Base-by-base conservation (phyloP, 2,888 invertebrate species). In the Ctenicera cuprea region DNA sequence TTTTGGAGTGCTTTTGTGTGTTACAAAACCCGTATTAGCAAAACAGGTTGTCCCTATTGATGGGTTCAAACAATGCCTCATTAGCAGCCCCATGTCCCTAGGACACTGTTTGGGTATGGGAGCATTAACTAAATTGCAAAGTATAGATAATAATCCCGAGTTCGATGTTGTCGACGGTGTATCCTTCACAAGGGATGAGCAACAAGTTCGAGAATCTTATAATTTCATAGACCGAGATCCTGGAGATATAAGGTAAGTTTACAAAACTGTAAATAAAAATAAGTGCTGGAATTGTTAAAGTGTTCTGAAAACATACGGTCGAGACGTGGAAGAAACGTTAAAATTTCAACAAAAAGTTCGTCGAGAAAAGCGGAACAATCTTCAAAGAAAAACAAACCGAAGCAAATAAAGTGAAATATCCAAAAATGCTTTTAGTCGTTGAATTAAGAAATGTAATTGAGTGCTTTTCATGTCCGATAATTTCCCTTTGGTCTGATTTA, bases 141-240 rank as follows among this genome's bases (percentile, higher is more conserved):
- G 89, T 63, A 90, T 92, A 76, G 92, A 94, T 75, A 92, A 91
- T 80, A 87, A 89, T 0, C 92, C 93, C 7, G 89, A 92, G 18
- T 91, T 93, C 73, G 91, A 91, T 79, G 87, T 94, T 69, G 90
- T 92, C 0, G 89, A 89, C 37, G 93, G 92, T 12, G 87, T 94
- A 1, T 89, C 90, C 12, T 89, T 94, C 77, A 90, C 90, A 0
- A 90, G 91, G 80, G 91, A 92, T 81, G 91, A 91, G 26, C 90
- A 91, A 68, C 89, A 92, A 61, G 90, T 90, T 12, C 89, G 94
- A 64, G 92, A 93, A 73, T 88, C 92, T 72, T 89, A 91, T 62
- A 92, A 91, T 83, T 90, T 92, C 75, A 88, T 92, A 77, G 93
- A 94, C 80, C 92, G 92, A 75, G 93, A 94, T 87, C 94, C 94